Evolutionary conservation across 2,113 vertebrate genomes (phyloP), one percentile per base, ranked within the genome.

Genomic region (Carassius gibelio): DNA sequence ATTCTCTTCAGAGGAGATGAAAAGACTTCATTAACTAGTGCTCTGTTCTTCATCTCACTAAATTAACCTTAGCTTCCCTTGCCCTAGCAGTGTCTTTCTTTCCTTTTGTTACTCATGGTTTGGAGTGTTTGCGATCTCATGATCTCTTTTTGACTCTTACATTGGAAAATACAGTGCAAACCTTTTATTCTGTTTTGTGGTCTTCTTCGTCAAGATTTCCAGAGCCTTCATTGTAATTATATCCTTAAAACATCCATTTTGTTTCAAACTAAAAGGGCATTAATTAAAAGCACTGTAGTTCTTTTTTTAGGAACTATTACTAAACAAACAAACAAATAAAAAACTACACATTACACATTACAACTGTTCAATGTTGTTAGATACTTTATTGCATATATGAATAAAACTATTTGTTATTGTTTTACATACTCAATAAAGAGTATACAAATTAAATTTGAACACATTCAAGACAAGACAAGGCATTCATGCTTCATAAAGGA

Each of bases 21-120:
- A 84, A 45, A 85, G 13, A 81, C 42, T 42, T 68, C 26, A 68
- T 81, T 79, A 78, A 72, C 77, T 86, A 84, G 83, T 42, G 7
- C 42, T 52, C 57, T 84, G 38, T 57, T 71, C 52, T 82, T 19
- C 57, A 59, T 34, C 34, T 88, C 74, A 78, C 87, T 69, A 68
- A 75, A 72, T 72, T 42, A 83, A 74, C 81, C 50, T 23, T 71
- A 7, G 21, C 68, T 42, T n/a, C 8, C 21, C 50, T 72, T 42
- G 30, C 30, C 30, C 30, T 30, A 30, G 80, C 38, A 2, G 30
- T 69, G 8, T 62, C 23, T 85, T 57, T 71, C 45, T 61, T 68
- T 66, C 45, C 64, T 38, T 81, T 55, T 59, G 50, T 82, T 52
- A 10, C 30, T 82, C 19, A 72, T 38, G 4, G 26, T 57, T 72